Evolutionary conservation across 2,888 invertebrate genomes (phyloP).

Genomic region (Unio delphinus): DNA sequence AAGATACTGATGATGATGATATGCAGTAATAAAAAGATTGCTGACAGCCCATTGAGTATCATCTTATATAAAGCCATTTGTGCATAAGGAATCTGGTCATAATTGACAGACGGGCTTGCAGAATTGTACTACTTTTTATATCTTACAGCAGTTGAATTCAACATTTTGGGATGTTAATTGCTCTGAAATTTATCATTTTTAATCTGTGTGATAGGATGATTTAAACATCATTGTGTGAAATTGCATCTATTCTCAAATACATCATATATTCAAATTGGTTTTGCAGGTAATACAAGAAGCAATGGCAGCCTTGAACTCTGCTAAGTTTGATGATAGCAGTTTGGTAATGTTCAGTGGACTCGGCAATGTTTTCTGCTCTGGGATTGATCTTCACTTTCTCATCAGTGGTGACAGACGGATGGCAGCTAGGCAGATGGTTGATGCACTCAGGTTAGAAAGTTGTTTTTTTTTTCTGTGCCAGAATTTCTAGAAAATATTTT

Average conservation of each 20-base stretch:
- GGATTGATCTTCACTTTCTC: conserved; percentile 84
- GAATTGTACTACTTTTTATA: too few species aligned
- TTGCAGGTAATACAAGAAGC: conserved; percentile 83
- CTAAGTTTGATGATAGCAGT: conserved; percentile 78
- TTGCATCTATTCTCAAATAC: neutral
- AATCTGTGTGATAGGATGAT: too few species aligned
- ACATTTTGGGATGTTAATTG: too few species aligned
- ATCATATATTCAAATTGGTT: neutral
- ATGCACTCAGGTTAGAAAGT: conserved; percentile 80
- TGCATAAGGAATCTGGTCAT: too few species aligned
- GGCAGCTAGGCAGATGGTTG: conserved; percentile 80
- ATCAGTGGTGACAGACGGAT: conserved; percentile 66
- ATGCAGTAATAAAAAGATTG: too few species aligned
- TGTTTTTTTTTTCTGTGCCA: neutral
- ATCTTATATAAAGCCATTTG: too few species aligned
- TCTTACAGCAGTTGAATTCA: too few species aligned
- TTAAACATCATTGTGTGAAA: neutral
- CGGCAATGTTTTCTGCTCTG: conserved; percentile 85
- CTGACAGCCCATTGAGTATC: too few species aligned
- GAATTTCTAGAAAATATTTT: neutral
- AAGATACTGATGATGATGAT: too few species aligned
- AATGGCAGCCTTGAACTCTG: conserved; percentile 78
- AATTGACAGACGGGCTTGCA: too few species aligned
- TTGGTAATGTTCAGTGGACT: conserved; percentile 84
- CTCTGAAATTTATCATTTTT: too few species aligned